Evolutionary conservation across 2,113 vertebrate species (phyloP), one percentile per base, ranked within the genome.

Genomic region (Actenoides lindsayi): DNA sequence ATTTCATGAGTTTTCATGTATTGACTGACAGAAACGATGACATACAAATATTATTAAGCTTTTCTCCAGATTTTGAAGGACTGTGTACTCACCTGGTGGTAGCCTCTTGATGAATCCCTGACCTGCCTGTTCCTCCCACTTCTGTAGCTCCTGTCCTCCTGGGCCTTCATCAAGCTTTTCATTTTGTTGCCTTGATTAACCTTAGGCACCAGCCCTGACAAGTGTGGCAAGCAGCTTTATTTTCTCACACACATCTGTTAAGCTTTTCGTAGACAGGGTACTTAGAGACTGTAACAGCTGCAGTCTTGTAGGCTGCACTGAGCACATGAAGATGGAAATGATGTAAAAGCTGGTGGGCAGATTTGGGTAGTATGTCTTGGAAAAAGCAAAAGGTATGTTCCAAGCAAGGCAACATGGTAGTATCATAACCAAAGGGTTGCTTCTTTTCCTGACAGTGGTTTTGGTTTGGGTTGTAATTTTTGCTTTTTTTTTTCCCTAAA

Each of bases 251-350:
- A 7, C 0, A 0, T 17, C 33, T 79, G 42, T 19, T 64, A 77
- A 85, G 25, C 35, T 73, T 87, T 24, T n/a, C 8, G 4, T 11
- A 60, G 19, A 14, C 2, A 1, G 13, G 10, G 12, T 54, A 20
- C 59, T 75, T 60, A 75, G 30, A 30, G 41, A 57, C 44, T 13
- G 8, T 79, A 39, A 33, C 18, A 41, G 25, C 24, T 50, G 16
- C 11, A 9, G 10, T 74, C 46, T 44, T 0, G 0, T 6, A 14
- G 19, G 6, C 39, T 64, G 37, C 27, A 9, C n/a, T 81, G 68
- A 33, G 50, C 5, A 21, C 30, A 10, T 59, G 35, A n/a, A 53
- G 12, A 23, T 35, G 35, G 60, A 91, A 86, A 54, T 74, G 19
- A 31, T 5, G 1, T 41, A 59, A 78, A 54, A 20, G 15, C n/a